Conservation (phyloP, 2,888 invertebrate genomes). For the Pheosia gnoma region DNA sequence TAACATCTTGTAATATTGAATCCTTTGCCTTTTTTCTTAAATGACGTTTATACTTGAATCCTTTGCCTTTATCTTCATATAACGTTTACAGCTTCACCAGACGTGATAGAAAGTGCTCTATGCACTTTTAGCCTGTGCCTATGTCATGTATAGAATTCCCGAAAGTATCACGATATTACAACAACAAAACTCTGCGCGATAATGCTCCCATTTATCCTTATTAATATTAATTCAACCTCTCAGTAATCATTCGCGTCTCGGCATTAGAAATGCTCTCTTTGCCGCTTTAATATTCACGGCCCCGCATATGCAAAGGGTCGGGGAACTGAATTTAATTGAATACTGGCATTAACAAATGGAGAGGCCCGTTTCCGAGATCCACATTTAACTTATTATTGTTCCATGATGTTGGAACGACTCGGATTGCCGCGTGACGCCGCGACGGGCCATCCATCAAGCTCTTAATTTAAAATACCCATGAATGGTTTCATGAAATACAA, state of each 20-base stretch:
- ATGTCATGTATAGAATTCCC: neutral
- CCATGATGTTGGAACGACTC: slow-evolving; percentile 68
- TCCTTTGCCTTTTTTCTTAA: too few relatives aligned
- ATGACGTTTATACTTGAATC: too few relatives aligned
- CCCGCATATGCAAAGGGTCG: slow-evolving; percentile 74
- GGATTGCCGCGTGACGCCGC: slow-evolving; percentile 74
- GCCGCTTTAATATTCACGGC: slow-evolving; percentile 70
- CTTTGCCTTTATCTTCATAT: too few relatives aligned
- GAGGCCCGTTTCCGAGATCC: slow-evolving; percentile 76
- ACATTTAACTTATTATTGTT: slow-evolving; percentile 81
- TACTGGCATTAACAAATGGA: slow-evolving; percentile 82
- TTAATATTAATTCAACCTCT: slow-evolving; percentile 48
- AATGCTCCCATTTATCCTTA: slow-evolving; percentile 38
- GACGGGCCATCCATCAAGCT: slow-evolving; percentile 79
- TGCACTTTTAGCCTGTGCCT: neutral
- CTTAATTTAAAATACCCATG: slow-evolving; percentile 81
- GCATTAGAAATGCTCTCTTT: slow-evolving; percentile 62
- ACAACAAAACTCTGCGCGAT: slow-evolving; percentile 28
- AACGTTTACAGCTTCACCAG: too few relatives aligned
- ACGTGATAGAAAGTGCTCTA: too few relatives aligned
- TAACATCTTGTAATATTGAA: too few relatives aligned
- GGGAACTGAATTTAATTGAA: slow-evolving; percentile 80
- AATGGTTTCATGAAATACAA: slow-evolving; percentile 66
- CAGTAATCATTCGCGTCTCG: slow-evolving; percentile 50
- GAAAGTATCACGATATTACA: neutral